These are phyloP conservation scores for Cetonia aurata DNA, from an alignment of 2,888 invertebrate species.

Conservation along the genomic window DNA sequence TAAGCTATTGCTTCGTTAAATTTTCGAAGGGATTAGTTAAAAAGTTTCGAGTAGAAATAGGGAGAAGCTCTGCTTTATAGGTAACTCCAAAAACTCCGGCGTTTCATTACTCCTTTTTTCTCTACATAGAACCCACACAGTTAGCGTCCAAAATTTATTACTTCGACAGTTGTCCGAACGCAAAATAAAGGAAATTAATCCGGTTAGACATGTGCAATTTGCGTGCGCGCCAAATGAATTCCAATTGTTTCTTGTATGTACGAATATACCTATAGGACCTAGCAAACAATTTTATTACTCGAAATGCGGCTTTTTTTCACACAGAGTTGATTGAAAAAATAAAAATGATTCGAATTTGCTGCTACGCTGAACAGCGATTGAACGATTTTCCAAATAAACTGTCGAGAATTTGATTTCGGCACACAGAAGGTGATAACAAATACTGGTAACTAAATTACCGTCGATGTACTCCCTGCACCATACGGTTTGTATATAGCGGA, in stretches of 20 bases:
- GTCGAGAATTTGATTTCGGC: constrained; percentile 6
- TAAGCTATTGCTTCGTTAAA: constrained; percentile 42
- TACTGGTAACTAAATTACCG: too few relatives aligned
- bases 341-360: constrained; percentile 11
- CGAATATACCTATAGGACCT: background rate
- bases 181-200: constrained; percentile 36
- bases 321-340: constrained; percentile 34
- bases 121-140: background rate
- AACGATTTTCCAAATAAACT: constrained; percentile 19
- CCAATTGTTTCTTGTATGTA: constrained; percentile 32
- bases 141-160: constrained; percentile 32
- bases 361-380: constrained; percentile 9
- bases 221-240: constrained; percentile 38
- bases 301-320: constrained; percentile 10
- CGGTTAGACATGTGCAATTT: constrained; percentile 38
- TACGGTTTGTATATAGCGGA: too few relatives aligned
- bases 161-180: constrained; percentile 24
- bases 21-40: constrained; percentile 36
- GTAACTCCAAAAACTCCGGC: background rate
- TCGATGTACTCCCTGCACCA: too few relatives aligned
- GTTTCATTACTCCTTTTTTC: background rate
- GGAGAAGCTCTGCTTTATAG: background rate
- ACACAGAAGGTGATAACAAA: constrained; percentile 1
- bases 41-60: constrained; percentile 9
- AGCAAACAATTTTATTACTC: constrained; percentile 16